Evolutionary conservation across 2,888 invertebrate genomes (phyloP), one percentile per base, ranked within the genome.

Genomic region (Electrophaes corylata): DNA sequence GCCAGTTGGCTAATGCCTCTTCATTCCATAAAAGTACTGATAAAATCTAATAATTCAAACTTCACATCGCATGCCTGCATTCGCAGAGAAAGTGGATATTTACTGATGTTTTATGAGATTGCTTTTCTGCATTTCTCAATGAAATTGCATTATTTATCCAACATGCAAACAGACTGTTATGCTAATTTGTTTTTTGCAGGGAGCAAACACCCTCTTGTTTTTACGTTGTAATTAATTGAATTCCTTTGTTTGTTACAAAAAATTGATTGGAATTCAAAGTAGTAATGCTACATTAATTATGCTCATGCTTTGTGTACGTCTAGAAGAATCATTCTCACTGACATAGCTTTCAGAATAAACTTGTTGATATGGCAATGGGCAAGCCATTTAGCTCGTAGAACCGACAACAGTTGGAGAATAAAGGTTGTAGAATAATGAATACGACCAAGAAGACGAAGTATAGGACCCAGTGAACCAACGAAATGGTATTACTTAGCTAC

Each of bases 231-330:
- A 44, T 23, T 10, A 48, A 23, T 48, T 26, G 37, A 48, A 55
- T 44, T 55, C 54, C 37, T 26, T 35, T 16, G 37, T 26, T 43
- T 47, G 16, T 47, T 54, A 14, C 11, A 5, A 39, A 23, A 26
- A 43, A 43, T 20, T 3, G 20, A 20, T 20, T 20, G n/a, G n/a
- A n/a, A n/a, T n/a, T n/a, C n/a, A n/a, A n/a, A n/a, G n/a, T n/a
- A n/a, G n/a, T n/a, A n/a, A n/a, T n/a, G n/a, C n/a, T n/a, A n/a
- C n/a, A n/a, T n/a, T n/a, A n/a, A n/a, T n/a, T n/a, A n/a, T n/a
- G n/a, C n/a, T n/a, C n/a, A n/a, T n/a, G n/a, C n/a, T n/a, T n/a
- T n/a, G n/a, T n/a, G n/a, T n/a, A n/a, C n/a, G n/a, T n/a, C n/a
- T n/a, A n/a, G n/a, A n/a, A n/a, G n/a, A n/a, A n/a, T n/a, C n/a